These are phyloP conservation scores for Aricia artaxerxes DNA, from an alignment of 2,888 invertebrate genomes.

Conservation along the genomic window DNA sequence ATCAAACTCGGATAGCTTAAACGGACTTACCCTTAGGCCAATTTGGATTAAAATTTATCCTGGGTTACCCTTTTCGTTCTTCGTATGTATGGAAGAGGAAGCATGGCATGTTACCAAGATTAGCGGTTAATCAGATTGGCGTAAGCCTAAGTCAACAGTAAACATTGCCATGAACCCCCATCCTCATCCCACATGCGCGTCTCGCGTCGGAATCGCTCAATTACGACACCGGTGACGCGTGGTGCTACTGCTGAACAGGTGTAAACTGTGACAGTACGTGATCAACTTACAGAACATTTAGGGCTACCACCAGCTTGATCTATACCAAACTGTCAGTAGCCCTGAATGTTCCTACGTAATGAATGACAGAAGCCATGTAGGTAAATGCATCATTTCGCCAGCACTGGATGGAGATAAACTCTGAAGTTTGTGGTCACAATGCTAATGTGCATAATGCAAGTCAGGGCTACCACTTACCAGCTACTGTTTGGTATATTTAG, in stretches of 20 bases:
- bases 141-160: slow-evolving; percentile 38
- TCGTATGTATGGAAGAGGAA: background rate
- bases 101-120: background rate
- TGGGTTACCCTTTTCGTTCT: background rate
- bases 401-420: too few species aligned
- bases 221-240: slow-evolving; percentile 72
- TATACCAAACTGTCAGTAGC: background rate
- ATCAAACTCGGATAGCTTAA: too few species aligned
- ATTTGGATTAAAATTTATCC: background rate
- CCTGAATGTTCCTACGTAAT: too few species aligned
- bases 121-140: background rate
- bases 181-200: slow-evolving; percentile 68
- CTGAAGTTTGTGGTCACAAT: too few species aligned
- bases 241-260: slow-evolving; percentile 64
- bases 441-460: too few species aligned
- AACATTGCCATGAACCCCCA: slow-evolving; percentile 48
- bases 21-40: too few species aligned
- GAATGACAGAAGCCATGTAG: too few species aligned
- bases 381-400: too few species aligned
- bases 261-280: slow-evolving; percentile 62
- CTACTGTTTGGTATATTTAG: too few species aligned
- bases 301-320: background rate
- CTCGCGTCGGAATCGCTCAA: slow-evolving; percentile 66
- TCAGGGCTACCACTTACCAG: too few species aligned
- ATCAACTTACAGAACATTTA: slow-evolving; percentile 51